Evolutionary conservation across 92 coral and sea anemone genomes (phyloP).

Genomic region (Paramuricea clavata): DNA sequence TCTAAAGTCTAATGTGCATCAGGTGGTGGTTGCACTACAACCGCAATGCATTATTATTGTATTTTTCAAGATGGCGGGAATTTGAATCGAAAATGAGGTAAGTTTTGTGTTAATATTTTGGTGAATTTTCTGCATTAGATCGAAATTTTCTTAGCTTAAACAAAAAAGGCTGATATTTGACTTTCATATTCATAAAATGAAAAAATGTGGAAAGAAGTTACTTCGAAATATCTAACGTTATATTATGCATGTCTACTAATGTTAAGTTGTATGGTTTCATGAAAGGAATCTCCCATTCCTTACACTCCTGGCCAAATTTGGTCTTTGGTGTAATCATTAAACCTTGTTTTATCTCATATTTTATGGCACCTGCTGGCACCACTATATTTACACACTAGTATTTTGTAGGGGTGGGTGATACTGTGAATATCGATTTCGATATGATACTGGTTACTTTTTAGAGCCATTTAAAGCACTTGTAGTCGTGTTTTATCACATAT

Average conservation of each 20-base stretch:
- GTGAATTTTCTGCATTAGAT: background rate
- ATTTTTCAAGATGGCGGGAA: background rate
- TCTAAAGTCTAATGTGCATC: no score
- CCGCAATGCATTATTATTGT: background rate
- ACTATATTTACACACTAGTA: no score
- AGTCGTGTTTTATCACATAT: no score
- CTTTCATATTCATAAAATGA: background rate
- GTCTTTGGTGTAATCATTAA: background rate
- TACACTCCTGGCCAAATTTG: no score
- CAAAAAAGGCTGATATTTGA: background rate
- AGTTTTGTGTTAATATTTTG: background rate
- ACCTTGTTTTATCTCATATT: background rate
- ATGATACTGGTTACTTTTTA: no score
- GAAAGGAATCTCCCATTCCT: background rate
- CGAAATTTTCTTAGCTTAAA: no score
- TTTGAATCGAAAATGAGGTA: background rate
- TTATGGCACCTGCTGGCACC: background rate
- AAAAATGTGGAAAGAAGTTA: background rate
- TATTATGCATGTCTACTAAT: background rate
- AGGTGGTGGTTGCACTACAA: background rate
- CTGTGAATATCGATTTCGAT: no score
- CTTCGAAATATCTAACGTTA: background rate
- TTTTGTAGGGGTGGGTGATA: no score
- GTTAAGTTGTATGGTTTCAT: background rate
- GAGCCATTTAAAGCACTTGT: no score